Percentiles rank a stretch among this genome's conserved stretches.
Conservation (phyloP, 2,888 invertebrate species). For the Acleris literana region DNA sequence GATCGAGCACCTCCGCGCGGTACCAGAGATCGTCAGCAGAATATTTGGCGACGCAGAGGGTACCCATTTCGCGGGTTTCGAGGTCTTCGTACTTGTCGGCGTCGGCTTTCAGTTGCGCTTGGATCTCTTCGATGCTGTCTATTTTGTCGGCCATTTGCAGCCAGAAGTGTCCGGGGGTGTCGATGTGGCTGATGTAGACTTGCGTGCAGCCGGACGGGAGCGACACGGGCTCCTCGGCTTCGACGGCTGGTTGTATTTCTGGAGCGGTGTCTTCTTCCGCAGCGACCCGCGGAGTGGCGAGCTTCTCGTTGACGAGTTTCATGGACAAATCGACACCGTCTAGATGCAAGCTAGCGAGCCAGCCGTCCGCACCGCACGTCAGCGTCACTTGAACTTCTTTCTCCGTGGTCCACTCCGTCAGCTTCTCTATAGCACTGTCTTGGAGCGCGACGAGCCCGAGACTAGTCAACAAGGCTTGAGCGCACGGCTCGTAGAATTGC, state of each 20-base stretch:
- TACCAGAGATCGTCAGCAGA: conserved; percentile 95
- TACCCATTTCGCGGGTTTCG: conserved; percentile 83
- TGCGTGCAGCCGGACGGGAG: conserved; percentile 68
- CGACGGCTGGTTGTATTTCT: conserved; percentile 51
- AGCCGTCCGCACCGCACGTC: conserved; percentile 78
- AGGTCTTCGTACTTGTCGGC: conserved; percentile 79
- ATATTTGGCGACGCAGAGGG: conserved; percentile 90
- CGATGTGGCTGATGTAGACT: conserved; percentile 87
- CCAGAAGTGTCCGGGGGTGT: conserved; percentile 90
- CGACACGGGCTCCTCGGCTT: conserved; percentile 55
- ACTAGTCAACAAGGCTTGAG: conserved; percentile 66
- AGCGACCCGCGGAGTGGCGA: conserved; percentile 62
- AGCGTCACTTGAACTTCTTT: conserved; percentile 82
- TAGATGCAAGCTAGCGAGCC: conserved; percentile 81
- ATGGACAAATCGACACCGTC: conserved; percentile 80
- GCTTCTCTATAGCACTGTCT: conserved; percentile 61
- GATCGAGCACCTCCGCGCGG: conserved; percentile 93
- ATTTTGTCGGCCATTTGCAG: conserved; percentile 85
- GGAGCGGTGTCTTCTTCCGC: conserved; percentile 48
- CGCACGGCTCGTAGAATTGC: conserved; percentile 72
- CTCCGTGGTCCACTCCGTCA: conserved; percentile 73
- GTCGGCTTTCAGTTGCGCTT: conserved; percentile 85
- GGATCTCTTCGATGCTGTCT: conserved; percentile 83
- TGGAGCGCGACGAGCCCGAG: conserved; percentile 69
- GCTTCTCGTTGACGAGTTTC: conserved; percentile 70